A percentile compares a stretch with the other conserved stretches of the same genome.
phyloP scores from a whole-genome alignment of 2,113 vertebrate genomes.

The Psammodynastes pulverulentus region DNA sequence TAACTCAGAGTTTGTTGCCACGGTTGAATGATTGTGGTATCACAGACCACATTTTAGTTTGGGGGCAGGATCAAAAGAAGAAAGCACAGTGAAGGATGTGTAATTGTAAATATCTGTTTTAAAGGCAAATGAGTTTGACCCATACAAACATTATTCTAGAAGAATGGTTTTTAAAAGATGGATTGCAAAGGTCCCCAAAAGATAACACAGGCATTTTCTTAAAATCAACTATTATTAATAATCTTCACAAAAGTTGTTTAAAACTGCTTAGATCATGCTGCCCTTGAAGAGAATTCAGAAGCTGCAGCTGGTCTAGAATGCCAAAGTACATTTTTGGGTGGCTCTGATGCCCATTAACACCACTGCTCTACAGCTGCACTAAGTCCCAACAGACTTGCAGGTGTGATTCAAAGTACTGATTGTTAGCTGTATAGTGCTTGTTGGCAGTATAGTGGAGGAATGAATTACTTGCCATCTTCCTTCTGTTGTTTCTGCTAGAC shows the following conservation, averaged over 20 bases:
- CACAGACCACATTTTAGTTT: slow-evolving; percentile 52
- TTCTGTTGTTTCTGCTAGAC: background rate
- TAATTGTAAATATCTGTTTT: slow-evolving; percentile 64
- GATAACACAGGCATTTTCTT: slow-evolving; percentile 52
- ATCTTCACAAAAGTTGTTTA: slow-evolving; percentile 31
- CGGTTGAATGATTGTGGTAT: slow-evolving; percentile 60
- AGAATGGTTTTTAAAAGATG: slow-evolving; percentile 60
- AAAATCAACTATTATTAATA: slow-evolving; percentile 32
- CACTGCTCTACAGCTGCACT: background rate
- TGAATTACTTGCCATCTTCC: background rate
- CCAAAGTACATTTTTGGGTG: background rate
- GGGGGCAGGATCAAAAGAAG: slow-evolving; percentile 52
- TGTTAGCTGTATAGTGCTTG: background rate
- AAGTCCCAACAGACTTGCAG: background rate
- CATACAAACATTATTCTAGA: slow-evolving; percentile 44
- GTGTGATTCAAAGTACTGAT: background rate
- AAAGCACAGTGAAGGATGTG: slow-evolving; percentile 56
- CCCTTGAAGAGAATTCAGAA: background rate
- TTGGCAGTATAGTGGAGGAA: background rate
- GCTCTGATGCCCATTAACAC: background rate
- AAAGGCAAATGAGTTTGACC: slow-evolving; percentile 58
- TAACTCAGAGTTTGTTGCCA: slow-evolving; percentile 69
- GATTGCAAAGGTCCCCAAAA: slow-evolving; percentile 51
- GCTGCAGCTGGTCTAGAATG: background rate
- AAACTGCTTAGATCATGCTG: background rate